Evolutionary conservation across 2,797 vertebrate genomes (phyloP), one percentile per base, ranked within the genome.

Genomic region (Girardinus metallicus): DNA sequence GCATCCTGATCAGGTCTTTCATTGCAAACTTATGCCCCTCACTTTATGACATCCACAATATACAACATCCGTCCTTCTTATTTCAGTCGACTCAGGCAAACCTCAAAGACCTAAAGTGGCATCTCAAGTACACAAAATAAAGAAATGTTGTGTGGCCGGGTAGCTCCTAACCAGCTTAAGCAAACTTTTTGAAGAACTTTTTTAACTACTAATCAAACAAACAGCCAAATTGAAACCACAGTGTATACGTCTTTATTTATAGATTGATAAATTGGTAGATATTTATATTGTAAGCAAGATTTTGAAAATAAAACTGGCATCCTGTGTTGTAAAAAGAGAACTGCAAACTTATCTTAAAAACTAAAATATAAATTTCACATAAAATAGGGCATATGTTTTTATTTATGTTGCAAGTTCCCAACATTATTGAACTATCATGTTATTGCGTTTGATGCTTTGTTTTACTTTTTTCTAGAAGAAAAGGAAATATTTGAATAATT

Each of bases 1-100:
- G 26, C 81, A 88, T 83, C 21, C 43, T 76, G 41, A 85, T 84
- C 77, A 66, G 74, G 85, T 70, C 71, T 80, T 53, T 70, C 9
- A 70, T 64, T 83, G 29, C 60, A 75, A 72, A 72, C 62, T 34
- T 26, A 16, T 70, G 76, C 80, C 9, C 43, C 10, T 73, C 3
- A 29, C 4, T 78, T 72, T 6, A 62, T 31, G 79, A 57, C 57
- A 72, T 78, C 12, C 10, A 23, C 64, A n/a, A n/a, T n/a, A n/a
- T n/a, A n/a, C n/a, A n/a, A n/a, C n/a, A n/a, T n/a, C n/a, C n/a
- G n/a, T n/a, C n/a, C n/a, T n/a, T n/a, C 49, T 66, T 68, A 41
- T 18, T 71, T 46, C 5, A 44, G 41, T 71, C 26, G 10, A 16
- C n/a, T 71, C 26, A 44, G 68, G 18, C 7, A 44, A 39, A 74